Evolutionary conservation across 2,888 invertebrate genomes (phyloP).

Genomic region (Lomographa bimaculata): DNA sequence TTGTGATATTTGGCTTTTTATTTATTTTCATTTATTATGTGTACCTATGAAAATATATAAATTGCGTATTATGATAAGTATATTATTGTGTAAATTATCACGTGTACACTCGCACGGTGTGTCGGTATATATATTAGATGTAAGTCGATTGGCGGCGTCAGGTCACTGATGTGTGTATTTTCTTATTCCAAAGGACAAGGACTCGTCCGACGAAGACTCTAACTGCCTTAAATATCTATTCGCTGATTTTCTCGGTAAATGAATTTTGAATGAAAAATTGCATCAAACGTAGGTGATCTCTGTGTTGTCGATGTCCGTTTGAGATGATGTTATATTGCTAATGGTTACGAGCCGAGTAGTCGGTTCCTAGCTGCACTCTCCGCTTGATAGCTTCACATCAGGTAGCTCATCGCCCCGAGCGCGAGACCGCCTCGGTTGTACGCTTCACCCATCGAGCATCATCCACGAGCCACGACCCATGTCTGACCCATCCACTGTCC

Average conservation of each 20-base stretch:
- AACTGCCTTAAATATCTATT: slow-evolving; percentile 89
- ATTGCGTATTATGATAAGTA: slow-evolving; percentile 30
- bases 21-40: slow-evolving; percentile 57
- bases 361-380: slow-evolving; percentile 8
- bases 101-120: slow-evolving; percentile 47
- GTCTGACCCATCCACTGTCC: slow-evolving; percentile 50
- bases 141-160: slow-evolving; percentile 27
- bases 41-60: slow-evolving; percentile 36
- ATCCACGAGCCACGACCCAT: slow-evolving; percentile 28
- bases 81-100: slow-evolving; percentile 31
- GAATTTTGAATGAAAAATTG: slow-evolving; percentile 42
- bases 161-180: slow-evolving; percentile 61
- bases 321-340: slow-evolving; percentile 53
- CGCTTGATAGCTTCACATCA: slow-evolving; percentile 15
- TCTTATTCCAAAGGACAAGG: slow-evolving; percentile 73
- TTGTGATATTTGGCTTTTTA: slow-evolving; percentile 80
- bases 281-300: slow-evolving; percentile 66
- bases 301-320: slow-evolving; percentile 71
- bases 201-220: slow-evolving; percentile 81
- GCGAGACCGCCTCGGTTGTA: slow-evolving; percentile 18
- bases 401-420: slow-evolving; percentile 13
- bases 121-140: slow-evolving; percentile 28
- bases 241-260: slow-evolving; percentile 87
- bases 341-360: slow-evolving; percentile 40
- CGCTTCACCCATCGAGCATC: slow-evolving; percentile 26